Evolutionary conservation across 2,797 vertebrate genomes (phyloP), one percentile per base, ranked within the genome.

Genomic region (Poecilia gillii): DNA sequence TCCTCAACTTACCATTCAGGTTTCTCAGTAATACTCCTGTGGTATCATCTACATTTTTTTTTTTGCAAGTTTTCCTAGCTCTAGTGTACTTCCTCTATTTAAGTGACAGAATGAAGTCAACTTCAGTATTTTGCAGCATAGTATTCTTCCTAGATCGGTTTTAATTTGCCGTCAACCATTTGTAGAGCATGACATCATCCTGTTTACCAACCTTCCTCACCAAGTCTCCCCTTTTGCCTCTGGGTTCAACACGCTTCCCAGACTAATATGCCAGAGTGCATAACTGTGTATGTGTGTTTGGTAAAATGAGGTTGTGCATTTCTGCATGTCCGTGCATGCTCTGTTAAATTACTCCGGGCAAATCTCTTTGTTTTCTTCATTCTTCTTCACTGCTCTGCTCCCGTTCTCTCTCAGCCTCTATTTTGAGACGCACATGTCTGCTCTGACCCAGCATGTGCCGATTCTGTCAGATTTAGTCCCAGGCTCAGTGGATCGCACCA

Each of bases 371-470:
- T 47, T 85, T 5, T 59, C 55, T 73, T 76, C 72, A 1, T 84
- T 85, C 51, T 77, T 80, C 76, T 45, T 82, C 82, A 57, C 4
- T 2, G 72, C 78, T 39, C 41, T 78, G 80, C 76, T 88, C 83
- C 16, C 39, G 33, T 88, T 89, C 70, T 72, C 62, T 72, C 55
- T 73, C 75, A 0, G 23, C 81, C 90, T 88, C 86, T 94, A 92
- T 94, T 92, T 92, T 80, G 75, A 92, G 90, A 89, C 39, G 73
- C 92, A 91, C 92, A 89, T 92, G 93, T 84, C 81, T 66, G 76
- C 87, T 31, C 51, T 79, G 87, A 91, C 88, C 89, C 86, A 64
- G 84, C 90, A 92, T 41, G 89, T 94, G 92, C 80, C 9, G 1
- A 82, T 92, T 90, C 86, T 91, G 86, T 92, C 85, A 88, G 85